phyloP scores from a whole-genome alignment of 2,888 invertebrate species.

The Temnothorax unifasciatus region DNA sequence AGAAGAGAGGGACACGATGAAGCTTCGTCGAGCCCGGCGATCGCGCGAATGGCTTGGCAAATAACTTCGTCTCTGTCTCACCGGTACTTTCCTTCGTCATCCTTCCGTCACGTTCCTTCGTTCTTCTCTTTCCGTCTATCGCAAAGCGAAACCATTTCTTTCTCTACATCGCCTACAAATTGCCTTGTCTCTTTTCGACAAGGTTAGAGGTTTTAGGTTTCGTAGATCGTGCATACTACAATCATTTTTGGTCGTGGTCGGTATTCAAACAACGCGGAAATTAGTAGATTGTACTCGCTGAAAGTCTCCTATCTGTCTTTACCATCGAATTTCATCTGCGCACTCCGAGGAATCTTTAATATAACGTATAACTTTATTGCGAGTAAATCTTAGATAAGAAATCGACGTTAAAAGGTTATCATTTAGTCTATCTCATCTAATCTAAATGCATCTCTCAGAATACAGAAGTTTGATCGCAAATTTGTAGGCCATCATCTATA shows the following conservation, averaged over 20 bases:
- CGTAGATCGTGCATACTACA: slow-evolving; percentile 63
- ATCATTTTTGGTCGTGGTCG: slow-evolving; percentile 84
- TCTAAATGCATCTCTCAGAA: not conserved
- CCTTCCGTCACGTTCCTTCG: slow-evolving; percentile 55
- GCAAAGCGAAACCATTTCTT: slow-evolving; percentile 23
- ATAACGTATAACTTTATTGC: too few relatives aligned
- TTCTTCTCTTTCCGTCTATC: slow-evolving; percentile 61
- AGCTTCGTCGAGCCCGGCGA: slow-evolving; percentile 80
- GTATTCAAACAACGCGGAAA: slow-evolving; percentile 83
- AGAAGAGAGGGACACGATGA: slow-evolving; percentile 76
- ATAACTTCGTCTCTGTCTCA: slow-evolving; percentile 77
- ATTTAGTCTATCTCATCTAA: too few relatives aligned
- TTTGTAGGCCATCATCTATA: not conserved
- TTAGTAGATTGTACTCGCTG: slow-evolving; percentile 48
- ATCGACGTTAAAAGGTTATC: not conserved
- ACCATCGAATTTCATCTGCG: not conserved
- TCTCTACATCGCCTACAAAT: slow-evolving; percentile 17
- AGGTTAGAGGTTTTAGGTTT: slow-evolving; percentile 45
- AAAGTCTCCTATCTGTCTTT: not conserved
- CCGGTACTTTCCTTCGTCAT: slow-evolving; percentile 58
- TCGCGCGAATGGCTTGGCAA: slow-evolving; percentile 83
- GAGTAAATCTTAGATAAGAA: not conserved
- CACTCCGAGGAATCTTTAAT: not conserved
- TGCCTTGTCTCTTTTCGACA: slow-evolving; percentile 39
- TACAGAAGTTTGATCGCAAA: not conserved